Evolutionary conservation across 2,113 vertebrate genomes (phyloP).

Genomic region (Brachypteracias leptosomus): DNA sequence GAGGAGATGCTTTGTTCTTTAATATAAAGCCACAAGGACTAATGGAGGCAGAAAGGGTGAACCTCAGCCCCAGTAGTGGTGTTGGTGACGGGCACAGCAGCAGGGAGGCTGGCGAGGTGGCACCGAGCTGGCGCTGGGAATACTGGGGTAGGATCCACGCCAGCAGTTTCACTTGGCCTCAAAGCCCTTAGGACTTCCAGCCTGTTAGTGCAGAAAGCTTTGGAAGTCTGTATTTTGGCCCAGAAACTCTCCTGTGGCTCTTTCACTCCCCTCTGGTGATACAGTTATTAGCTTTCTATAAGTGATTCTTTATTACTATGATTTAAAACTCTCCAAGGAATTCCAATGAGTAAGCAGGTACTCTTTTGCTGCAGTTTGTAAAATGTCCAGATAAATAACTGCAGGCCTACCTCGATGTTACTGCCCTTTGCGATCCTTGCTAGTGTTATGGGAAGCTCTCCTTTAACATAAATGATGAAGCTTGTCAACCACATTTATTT

Average conservation of each 20-base stretch:
- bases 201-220: background rate
- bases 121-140: fast-evolving
- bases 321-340: slow-evolving; percentile 14
- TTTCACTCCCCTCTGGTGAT: background rate
- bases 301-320: slow-evolving; percentile 26
- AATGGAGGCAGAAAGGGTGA: background rate
- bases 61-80: background rate
- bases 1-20: background rate
- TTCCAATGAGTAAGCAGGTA: slow-evolving; percentile 14
- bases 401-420: background rate
- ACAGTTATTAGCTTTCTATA: background rate
- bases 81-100: fast-evolving
- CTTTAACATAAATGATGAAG: background rate
- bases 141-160: fast-evolving
- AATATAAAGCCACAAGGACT: background rate
- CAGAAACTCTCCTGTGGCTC: background rate
- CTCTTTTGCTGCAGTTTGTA: background rate
- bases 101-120: background rate
- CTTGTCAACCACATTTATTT: background rate
- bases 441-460: background rate
- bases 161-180: background rate
- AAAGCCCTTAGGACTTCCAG: background rate
- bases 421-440: background rate
- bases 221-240: background rate
- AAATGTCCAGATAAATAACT: background rate